Evolutionary conservation across 2,888 invertebrate genomes (phyloP).

Genomic region (Zelleria hepariella): DNA sequence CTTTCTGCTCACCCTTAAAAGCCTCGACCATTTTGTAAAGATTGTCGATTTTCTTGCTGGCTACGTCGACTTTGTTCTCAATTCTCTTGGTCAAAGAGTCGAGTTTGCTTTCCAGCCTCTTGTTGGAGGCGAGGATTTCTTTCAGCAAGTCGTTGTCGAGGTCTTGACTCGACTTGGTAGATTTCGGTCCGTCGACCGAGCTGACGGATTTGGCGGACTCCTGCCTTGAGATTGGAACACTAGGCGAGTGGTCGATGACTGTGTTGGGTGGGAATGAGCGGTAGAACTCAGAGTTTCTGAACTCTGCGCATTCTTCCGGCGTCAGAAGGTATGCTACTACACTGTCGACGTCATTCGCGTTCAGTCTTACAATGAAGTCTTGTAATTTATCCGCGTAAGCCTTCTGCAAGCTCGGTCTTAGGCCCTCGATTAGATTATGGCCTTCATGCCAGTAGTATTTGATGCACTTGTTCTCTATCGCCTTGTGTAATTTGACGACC

Average conservation of each 20-base stretch:
- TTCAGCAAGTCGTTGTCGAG: constrained; percentile 1
- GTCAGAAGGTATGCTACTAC: constrained; percentile 32
- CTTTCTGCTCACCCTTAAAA: constrained; percentile 17
- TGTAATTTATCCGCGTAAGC: constrained; percentile 43
- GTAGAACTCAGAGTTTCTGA: constrained; percentile 40
- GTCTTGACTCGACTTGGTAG: constrained; percentile 19
- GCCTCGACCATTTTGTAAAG: constrained; percentile 25
- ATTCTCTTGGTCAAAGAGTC: constrained; percentile 9
- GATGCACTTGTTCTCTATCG: constrained; percentile 36
- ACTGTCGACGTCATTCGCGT: constrained; percentile 37
- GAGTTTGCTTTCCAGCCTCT: constrained; percentile 1
- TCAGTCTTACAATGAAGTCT: constrained; percentile 43
- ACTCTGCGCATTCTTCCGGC: constrained; percentile 31
- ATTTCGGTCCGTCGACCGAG: constrained; percentile 10
- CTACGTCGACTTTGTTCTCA: constrained; percentile 18
- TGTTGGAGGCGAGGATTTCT: not conserved
- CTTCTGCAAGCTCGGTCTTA: constrained; percentile 34
- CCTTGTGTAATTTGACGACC: constrained; percentile 40
- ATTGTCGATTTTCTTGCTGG: constrained; percentile 22
- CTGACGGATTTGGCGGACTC: constrained; percentile 7
- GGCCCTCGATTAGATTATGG: constrained; percentile 42
- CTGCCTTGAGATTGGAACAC: constrained; percentile 3
- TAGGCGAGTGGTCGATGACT: not conserved
- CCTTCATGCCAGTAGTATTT: constrained; percentile 49
- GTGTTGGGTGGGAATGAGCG: constrained; percentile 18